These are phyloP conservation scores for Loriculus beryllinus DNA, from an alignment of 2,797 vertebrate genomes.

Conservation along the genomic window DNA sequence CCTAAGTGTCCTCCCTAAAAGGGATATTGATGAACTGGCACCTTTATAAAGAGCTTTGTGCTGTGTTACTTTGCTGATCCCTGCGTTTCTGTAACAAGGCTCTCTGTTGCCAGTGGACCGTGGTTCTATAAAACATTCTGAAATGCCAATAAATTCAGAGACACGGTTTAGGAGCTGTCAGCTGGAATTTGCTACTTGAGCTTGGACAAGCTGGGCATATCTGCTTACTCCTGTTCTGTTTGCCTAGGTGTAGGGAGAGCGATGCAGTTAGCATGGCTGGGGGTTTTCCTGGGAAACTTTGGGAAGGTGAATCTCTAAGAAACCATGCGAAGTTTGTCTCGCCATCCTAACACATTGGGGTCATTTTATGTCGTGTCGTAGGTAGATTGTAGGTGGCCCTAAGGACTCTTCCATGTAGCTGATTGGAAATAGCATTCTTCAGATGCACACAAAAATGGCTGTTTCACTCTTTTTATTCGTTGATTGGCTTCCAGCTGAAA, in stretches of 20 bases:
- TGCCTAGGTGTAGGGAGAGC: not conserved
- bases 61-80: not conserved
- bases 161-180: not conserved
- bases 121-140: not conserved
- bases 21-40: not conserved
- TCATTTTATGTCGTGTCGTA: not conserved
- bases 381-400: not conserved
- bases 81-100: not conserved
- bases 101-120: not conserved
- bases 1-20: not conserved
- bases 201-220: not conserved
- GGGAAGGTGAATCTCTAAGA: not conserved
- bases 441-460: not conserved
- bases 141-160: constrained; percentile 38
- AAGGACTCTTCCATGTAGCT: not conserved
- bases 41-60: not conserved
- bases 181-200: constrained; percentile 19
- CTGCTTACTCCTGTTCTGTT: constrained; percentile 11
- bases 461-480: not conserved
- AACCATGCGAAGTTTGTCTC: not conserved
- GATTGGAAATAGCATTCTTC: not conserved
- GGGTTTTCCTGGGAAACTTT: not conserved
- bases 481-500: constrained; percentile 42
- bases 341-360: not conserved
- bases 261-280: fast-evolving